These are phyloP conservation scores for Netelia inedita DNA, from an alignment of 2,888 invertebrate genomes.

Conservation along the genomic window DNA sequence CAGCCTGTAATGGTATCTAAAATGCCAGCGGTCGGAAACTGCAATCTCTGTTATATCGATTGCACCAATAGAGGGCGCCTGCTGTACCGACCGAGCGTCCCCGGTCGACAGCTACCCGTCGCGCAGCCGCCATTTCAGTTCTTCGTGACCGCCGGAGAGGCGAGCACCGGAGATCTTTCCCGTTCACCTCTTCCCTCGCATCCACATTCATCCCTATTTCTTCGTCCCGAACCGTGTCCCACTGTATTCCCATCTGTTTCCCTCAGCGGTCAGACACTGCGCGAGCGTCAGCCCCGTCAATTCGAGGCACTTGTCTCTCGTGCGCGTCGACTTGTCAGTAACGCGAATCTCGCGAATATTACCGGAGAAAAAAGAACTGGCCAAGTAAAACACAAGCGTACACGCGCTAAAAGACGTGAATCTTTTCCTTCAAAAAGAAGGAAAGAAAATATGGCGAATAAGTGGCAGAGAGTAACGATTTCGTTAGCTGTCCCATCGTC, in stretches of 20 bases:
- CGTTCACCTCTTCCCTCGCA: slow-evolving; percentile 4
- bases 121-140: not conserved
- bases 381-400: not conserved
- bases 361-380: not conserved
- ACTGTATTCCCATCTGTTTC: not conserved
- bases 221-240: not conserved
- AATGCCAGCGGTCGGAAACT: too few relatives aligned
- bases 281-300: slow-evolving; percentile 49
- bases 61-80: not conserved
- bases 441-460: slow-evolving; percentile 44
- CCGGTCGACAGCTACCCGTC: not conserved
- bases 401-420: not conserved
- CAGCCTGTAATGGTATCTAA: too few relatives aligned
- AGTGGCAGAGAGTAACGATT: slow-evolving; percentile 35
- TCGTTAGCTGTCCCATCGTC: slow-evolving; percentile 39
- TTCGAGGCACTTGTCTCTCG: slow-evolving; percentile 6
- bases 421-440: not conserved
- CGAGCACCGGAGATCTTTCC: not conserved
- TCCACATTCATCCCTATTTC: not conserved
- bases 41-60: not conserved
- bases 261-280: slow-evolving; percentile 38
- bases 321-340: not conserved
- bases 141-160: not conserved
- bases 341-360: slow-evolving; percentile 12
- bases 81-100: not conserved